Conservation (phyloP, 2,113 vertebrate species). For the Lanius ludovicianus region DNA sequence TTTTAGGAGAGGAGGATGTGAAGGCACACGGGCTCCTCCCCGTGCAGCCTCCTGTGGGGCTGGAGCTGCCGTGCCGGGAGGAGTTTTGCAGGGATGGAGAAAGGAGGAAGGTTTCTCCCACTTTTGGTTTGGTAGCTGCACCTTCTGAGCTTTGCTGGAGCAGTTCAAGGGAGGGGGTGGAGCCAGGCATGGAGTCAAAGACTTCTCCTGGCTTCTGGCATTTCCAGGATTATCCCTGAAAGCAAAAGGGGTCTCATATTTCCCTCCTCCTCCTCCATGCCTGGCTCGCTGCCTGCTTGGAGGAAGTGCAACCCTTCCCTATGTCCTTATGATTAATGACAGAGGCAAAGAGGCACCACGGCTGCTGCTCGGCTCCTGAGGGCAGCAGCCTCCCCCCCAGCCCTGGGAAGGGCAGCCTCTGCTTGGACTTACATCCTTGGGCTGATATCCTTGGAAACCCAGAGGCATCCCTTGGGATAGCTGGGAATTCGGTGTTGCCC, state of each 20-base stretch:
- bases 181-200: background rate
- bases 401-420: background rate
- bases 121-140: background rate
- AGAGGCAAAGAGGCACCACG: slow-evolving; percentile 38
- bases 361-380: slow-evolving; percentile 40
- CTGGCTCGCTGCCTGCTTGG: background rate
- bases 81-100: background rate
- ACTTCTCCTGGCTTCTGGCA: background rate
- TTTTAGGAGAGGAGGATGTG: background rate
- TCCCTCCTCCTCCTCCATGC: background rate
- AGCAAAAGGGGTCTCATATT: background rate
- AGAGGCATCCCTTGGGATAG: accelerated
- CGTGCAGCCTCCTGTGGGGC: background rate
- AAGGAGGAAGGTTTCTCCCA: background rate
- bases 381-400: slow-evolving; percentile 21
- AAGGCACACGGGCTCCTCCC: background rate
- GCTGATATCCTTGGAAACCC: background rate
- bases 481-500: background rate
- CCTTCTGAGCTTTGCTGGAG: background rate
- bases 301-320: slow-evolving; percentile 49
- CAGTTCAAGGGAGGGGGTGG: background rate
- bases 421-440: background rate
- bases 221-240: background rate
- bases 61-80: background rate
- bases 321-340: slow-evolving; percentile 67